These are phyloP conservation scores for Phycodurus eques DNA, from an alignment of 2,113 vertebrate genomes.

Conservation along the genomic window DNA sequence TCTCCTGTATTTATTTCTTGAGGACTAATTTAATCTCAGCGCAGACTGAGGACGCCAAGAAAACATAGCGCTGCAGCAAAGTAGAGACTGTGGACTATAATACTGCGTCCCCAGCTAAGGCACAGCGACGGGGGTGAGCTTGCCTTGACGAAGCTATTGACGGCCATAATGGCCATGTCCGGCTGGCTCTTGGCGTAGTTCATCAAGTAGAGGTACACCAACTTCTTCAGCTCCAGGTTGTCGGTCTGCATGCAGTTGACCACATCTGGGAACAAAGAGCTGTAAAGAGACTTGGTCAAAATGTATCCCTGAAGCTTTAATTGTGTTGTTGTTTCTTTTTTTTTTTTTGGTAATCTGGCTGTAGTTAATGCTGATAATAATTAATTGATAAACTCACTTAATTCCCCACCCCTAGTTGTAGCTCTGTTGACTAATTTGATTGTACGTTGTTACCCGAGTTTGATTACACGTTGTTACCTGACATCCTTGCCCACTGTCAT, in stretches of 20 bases:
- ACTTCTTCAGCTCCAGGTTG: slow-evolving; percentile 97
- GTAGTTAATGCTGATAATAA: too few relatives aligned
- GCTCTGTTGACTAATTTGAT: too few relatives aligned
- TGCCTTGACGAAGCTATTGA: slow-evolving; percentile 99
- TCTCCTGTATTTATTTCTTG: too few relatives aligned
- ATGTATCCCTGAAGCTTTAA: background rate
- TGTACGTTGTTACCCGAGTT: slow-evolving; percentile 78
- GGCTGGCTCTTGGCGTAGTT: slow-evolving; percentile 99
- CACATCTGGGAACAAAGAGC: slow-evolving; percentile 95
- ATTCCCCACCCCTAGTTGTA: background rate
- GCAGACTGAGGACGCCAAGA: background rate
- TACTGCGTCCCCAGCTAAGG: background rate
- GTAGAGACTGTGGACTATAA: background rate
- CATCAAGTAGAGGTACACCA: slow-evolving; percentile 98
- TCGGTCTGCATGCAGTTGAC: slow-evolving; percentile 99
- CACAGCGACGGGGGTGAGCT: slow-evolving; percentile 3
- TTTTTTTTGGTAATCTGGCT: background rate
- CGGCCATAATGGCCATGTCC: slow-evolving; percentile 99
- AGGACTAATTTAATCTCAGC: background rate
- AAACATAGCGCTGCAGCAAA: background rate
- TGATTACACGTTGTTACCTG: slow-evolving; percentile 74
- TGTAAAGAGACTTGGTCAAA: slow-evolving; percentile 42
- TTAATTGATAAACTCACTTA: too few relatives aligned
- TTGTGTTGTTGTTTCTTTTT: background rate
- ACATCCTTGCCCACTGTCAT: slow-evolving; percentile 98